Evolutionary conservation across 2,888 invertebrate species (phyloP).

Genomic region (Drosophila anceps): DNA sequence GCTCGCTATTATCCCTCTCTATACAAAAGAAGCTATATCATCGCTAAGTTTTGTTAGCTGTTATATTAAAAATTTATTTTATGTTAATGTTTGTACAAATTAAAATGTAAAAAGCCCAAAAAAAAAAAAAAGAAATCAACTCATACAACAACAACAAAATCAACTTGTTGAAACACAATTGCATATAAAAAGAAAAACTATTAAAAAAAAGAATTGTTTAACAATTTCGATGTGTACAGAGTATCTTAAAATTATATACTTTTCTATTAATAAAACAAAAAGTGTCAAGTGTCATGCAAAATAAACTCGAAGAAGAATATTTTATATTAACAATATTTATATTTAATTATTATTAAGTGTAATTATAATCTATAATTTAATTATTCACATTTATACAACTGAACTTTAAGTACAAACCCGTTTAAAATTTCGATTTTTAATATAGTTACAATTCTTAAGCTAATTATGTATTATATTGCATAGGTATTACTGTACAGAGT

Average conservation of each 20-base stretch:
- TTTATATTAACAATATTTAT: background rate
- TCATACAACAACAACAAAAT: slow-evolving; percentile 9
- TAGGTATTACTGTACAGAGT: background rate
- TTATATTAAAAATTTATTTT: slow-evolving; percentile 52
- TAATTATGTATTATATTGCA: background rate
- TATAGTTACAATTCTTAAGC: no score
- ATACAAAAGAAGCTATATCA: slow-evolving; percentile 13
- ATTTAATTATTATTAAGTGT: background rate
- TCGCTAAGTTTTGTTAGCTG: slow-evolving; percentile 46
- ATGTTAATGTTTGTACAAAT: slow-evolving; percentile 59
- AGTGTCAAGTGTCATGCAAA: background rate
- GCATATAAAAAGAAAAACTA: slow-evolving; percentile 33
- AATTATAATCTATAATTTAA: background rate
- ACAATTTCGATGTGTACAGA: slow-evolving; percentile 70
- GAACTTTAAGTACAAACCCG: background rate
- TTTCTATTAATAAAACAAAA: slow-evolving; percentile 42
- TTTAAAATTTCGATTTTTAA: background rate
- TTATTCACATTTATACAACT: background rate
- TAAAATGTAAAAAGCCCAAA: slow-evolving; percentile 13
- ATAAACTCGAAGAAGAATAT: background rate
- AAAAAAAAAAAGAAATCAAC: background rate
- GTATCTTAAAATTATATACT: slow-evolving; percentile 45
- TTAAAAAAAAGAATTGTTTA: slow-evolving; percentile 56
- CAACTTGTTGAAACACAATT: slow-evolving; percentile 40
- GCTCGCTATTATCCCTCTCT: slow-evolving; percentile 6